These are phyloP conservation scores for Cirrhinus mrigala DNA, from an alignment of 2,797 vertebrate species.

Conservation along the genomic window DNA sequence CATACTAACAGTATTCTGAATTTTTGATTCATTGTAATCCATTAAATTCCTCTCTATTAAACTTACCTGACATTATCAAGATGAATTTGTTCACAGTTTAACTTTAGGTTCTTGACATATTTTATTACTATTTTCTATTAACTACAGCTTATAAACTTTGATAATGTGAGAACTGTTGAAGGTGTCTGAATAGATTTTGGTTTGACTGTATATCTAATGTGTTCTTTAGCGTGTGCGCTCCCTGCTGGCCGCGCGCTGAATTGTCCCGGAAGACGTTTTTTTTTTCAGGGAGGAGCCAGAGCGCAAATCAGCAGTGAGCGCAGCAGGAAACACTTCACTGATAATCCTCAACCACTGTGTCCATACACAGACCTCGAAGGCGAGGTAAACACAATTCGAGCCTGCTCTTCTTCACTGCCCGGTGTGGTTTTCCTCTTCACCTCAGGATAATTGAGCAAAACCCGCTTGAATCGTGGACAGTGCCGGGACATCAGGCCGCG, in stretches of 20 bases:
- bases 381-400: slow-evolving; percentile 4
- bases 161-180: too few species aligned
- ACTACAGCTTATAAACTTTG: too few species aligned
- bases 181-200: too few species aligned
- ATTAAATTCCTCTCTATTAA: too few species aligned
- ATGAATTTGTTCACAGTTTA: too few species aligned
- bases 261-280: slow-evolving; percentile 63
- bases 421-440: slow-evolving; percentile 19
- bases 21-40: too few species aligned
- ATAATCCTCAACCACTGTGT: slow-evolving; percentile 52
- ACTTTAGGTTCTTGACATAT: too few species aligned
- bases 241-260: slow-evolving; percentile 28
- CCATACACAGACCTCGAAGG: slow-evolving; percentile 40
- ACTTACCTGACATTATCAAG: too few species aligned
- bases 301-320: slow-evolving; percentile 39
- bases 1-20: too few species aligned
- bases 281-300: slow-evolving; percentile 73
- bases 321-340: slow-evolving; percentile 66
- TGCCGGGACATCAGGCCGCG: slow-evolving; percentile 64
- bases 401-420: slow-evolving; percentile 8
- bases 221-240: neutral
- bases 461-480: slow-evolving; percentile 64
- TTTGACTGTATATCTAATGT: neutral
- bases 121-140: too few species aligned
- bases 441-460: slow-evolving; percentile 40